Conservation (phyloP, 1,140 invertebrate species). For the Papilio xuthus region DNA sequence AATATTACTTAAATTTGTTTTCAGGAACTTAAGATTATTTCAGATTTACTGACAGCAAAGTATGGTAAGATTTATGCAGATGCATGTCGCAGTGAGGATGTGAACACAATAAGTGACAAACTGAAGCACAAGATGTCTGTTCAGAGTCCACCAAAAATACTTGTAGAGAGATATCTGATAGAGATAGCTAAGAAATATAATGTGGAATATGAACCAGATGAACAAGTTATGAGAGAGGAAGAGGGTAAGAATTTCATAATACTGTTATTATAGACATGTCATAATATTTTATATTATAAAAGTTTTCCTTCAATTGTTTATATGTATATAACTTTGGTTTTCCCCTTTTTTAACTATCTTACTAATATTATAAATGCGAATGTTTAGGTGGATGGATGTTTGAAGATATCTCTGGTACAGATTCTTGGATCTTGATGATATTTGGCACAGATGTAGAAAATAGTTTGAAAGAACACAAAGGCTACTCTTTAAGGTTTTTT, state of each 20-base stretch:
- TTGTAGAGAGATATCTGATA: conserved; percentile 97
- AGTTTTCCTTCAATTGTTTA: too few species aligned
- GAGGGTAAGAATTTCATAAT: conserved; percentile 67
- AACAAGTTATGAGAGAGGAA: conserved; percentile 93
- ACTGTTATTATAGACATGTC: too few species aligned
- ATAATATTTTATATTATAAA: too few species aligned
- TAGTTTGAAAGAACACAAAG: too few species aligned
- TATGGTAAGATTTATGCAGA: conserved; percentile 97
- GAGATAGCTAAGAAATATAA: conserved; percentile 98
- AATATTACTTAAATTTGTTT: conserved; percentile 46
- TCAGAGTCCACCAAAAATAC: conserved; percentile 96
- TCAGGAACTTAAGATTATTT: conserved; percentile 94
- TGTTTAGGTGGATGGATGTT: too few species aligned
- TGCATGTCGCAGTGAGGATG: conserved; percentile 91
- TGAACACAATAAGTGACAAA: conserved; percentile 93
- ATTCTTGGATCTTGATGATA: too few species aligned
- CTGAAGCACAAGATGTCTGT: conserved; percentile 97
- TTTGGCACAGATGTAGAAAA: too few species aligned
- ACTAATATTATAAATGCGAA: too few species aligned
- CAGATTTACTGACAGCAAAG: conserved; percentile 94
- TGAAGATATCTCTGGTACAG: too few species aligned
- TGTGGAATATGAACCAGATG: conserved; percentile 95
- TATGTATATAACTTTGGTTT: too few species aligned
- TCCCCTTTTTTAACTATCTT: too few species aligned
- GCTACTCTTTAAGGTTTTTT: too few species aligned